Evolutionary conservation across 1,140 invertebrate genomes (phyloP).

Genomic region (Drosophila littoralis): DNA sequence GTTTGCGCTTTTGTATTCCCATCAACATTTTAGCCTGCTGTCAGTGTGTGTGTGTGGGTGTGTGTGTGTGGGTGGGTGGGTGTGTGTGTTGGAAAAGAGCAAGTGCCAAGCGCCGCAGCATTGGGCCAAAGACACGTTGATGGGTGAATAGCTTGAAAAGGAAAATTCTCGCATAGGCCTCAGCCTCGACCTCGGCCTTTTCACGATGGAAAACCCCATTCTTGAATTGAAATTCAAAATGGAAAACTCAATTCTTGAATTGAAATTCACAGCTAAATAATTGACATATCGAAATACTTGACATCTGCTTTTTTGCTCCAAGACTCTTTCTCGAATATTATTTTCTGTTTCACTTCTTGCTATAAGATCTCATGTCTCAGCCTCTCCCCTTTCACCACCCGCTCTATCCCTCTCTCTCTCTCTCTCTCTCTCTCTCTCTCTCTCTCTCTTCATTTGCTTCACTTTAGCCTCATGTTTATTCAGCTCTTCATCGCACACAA

Average conservation of each 20-base stretch:
- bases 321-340: background rate
- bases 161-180: slow-evolving; percentile 9
- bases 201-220: slow-evolving; percentile 7
- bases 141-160: slow-evolving; percentile 59
- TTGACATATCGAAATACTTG: slow-evolving; percentile 1
- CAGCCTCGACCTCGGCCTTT: slow-evolving; percentile 25
- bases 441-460: slow-evolving; percentile 1
- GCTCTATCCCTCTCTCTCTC: background rate
- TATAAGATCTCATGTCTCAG: slow-evolving; percentile 11
- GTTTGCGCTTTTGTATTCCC: slow-evolving; percentile 64
- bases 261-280: background rate
- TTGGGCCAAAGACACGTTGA: slow-evolving; percentile 35
- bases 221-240: slow-evolving; percentile 21
- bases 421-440: background rate
- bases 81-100: background rate
- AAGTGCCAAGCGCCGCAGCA: background rate
- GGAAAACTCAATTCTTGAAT: slow-evolving; percentile 17
- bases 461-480: slow-evolving; percentile 14
- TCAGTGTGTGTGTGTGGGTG: background rate
- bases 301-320: background rate
- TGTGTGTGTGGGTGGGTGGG: slow-evolving; percentile 14
- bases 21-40: slow-evolving; percentile 28
- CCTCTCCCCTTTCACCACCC: background rate
- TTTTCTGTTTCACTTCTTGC: background rate
- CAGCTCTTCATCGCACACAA: slow-evolving; percentile 23